Base-by-base conservation (phyloP, 2,888 invertebrate species). In the Pyrrhosoma nymphula region DNA sequence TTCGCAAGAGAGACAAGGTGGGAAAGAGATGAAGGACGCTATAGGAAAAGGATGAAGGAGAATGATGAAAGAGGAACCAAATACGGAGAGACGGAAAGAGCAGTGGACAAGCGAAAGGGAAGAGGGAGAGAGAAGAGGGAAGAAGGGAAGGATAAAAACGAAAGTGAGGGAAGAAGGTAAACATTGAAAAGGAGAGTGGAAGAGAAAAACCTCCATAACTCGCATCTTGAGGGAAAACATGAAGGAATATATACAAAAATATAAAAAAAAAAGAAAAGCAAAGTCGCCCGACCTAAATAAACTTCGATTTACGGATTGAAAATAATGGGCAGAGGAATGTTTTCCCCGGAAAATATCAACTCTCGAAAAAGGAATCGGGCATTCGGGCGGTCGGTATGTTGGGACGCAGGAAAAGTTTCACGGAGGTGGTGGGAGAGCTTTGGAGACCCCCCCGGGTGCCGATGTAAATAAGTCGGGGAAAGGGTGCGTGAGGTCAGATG, bases 311-410 rank as follows among this genome's bases (percentile, higher is more conserved):
- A 35, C 35, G 35, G 82, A 82, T 35, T 82, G 18, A 82, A 82
- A 82, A 82, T 82, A 82, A 82, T 82, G 82, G 30, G 82, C 82
- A 82, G 35, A 82, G 82, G 82, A 35, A 82, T 82, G 35, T 82
- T 82, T 82, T 60, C 14, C 82, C 35, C 82, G 82, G 30, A 82
- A 35, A 82, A 82, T 82, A 82, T 82, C 82, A 82, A 82, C 82
- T 82, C 82, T 8, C 16, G 12, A 60, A 60, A 82, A 82, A 82
- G 35, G 82, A 82, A 82, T 82, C 82, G 82, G 82, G 30, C 16
- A 82, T 82, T 82, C 82, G 30, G 69, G 47, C 16, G 60, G 35
- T 35, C 16, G 82, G 82, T 35, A 18, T 12, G 69, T n/a, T n/a
- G 47, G 47, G 47, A 47, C 47, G 47, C 10, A 20, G 60, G 60